Evolutionary conservation across 2,113 vertebrate genomes (phyloP).

Genomic region (Eubucco bourcierii): DNA sequence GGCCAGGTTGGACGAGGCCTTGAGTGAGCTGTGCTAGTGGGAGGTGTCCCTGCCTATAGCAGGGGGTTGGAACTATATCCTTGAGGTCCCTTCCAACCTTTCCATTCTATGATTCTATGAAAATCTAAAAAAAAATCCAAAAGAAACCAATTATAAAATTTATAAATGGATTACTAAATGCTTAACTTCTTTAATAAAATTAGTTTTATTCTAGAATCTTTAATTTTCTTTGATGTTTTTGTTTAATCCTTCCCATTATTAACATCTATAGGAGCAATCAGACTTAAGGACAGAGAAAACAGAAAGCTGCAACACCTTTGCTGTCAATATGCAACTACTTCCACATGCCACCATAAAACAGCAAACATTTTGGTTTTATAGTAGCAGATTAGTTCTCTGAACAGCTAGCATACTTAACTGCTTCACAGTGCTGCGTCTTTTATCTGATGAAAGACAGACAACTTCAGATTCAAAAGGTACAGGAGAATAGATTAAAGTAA

Average conservation of each 20-base stretch:
- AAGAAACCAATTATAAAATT: not conserved
- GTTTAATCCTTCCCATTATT: not conserved
- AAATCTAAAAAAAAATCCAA: no score
- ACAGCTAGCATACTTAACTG: accelerated
- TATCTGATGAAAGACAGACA: not conserved
- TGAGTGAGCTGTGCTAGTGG: no score
- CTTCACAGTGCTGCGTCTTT: not conserved
- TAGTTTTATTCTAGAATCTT: not conserved
- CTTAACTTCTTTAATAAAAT: not conserved
- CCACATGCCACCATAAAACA: not conserved
- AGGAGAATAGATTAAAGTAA: not conserved
- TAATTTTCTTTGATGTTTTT: not conserved
- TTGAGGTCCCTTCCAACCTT: no score
- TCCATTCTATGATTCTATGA: no score
- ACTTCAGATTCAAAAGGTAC: not conserved
- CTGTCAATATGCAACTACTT: not conserved
- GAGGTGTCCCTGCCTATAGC: no score
- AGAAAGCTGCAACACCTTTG: not conserved
- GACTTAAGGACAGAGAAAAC: accelerated
- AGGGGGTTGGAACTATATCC: no score
- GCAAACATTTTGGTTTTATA: not conserved
- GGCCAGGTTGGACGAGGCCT: no score
- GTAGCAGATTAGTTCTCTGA: not conserved
- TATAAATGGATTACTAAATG: not conserved
- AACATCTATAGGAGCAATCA: not conserved